Evolutionary conservation across 92 coral and sea anemone genomes (phyloP).

Genomic region (Epizoanthus rinbou): DNA sequence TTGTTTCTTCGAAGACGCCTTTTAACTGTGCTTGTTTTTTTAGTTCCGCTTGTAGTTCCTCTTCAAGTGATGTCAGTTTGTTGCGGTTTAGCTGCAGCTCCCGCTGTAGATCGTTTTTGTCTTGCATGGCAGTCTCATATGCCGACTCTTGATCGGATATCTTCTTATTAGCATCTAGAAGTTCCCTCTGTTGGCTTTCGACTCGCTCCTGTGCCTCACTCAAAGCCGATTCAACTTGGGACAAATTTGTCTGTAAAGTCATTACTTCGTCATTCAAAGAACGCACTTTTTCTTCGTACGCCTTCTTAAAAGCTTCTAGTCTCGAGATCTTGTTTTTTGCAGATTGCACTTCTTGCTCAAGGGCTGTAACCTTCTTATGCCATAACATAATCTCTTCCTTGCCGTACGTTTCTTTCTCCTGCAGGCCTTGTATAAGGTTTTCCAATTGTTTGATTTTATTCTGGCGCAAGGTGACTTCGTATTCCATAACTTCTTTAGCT

Average conservation of each 20-base stretch:
- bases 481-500: slow-evolving; percentile 79
- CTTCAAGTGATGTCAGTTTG: slow-evolving; percentile 75
- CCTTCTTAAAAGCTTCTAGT: slow-evolving; percentile 90
- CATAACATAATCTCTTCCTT: slow-evolving; percentile 89
- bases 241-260: slow-evolving; percentile 71
- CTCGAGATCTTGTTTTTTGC: slow-evolving; percentile 83
- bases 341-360: slow-evolving; percentile 85
- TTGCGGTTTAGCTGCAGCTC: slow-evolving; percentile 72
- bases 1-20: slow-evolving; percentile 82
- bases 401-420: slow-evolving; percentile 87
- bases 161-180: slow-evolving; percentile 85
- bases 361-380: slow-evolving; percentile 91
- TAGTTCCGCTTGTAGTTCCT: slow-evolving; percentile 83
- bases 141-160: slow-evolving; percentile 87
- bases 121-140: slow-evolving; percentile 72
- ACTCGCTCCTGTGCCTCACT: slow-evolving; percentile 70
- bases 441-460: slow-evolving; percentile 90
- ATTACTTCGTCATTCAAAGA: slow-evolving; percentile 77
- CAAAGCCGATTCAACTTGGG: slow-evolving; percentile 67
- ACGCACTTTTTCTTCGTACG: slow-evolving; percentile 85
- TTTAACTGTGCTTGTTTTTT: slow-evolving; percentile 87
- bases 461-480: slow-evolving; percentile 75
- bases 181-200: slow-evolving; percentile 78
- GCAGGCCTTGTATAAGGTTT: slow-evolving; percentile 78
- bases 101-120: slow-evolving; percentile 79